Conservation (phyloP, 2,888 invertebrate genomes). For the Leptinotarsa haldemani region DNA sequence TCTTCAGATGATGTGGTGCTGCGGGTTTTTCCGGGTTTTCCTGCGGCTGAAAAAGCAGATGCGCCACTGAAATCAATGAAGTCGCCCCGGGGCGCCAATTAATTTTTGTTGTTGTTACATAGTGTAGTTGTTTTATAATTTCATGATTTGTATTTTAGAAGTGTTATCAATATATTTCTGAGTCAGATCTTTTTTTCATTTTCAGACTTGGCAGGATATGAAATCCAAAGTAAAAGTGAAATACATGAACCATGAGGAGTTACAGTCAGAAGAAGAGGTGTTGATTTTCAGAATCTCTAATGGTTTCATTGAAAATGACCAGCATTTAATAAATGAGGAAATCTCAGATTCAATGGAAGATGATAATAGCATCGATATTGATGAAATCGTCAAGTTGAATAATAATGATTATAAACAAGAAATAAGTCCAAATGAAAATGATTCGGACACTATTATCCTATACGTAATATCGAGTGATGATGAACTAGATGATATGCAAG, state of each 20-base stretch:
- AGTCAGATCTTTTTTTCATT: not conserved
- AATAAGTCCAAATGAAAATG: not conserved
- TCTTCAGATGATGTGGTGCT: too few species aligned
- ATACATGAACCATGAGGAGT: not conserved
- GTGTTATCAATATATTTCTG: too few species aligned
- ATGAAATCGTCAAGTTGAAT: not conserved
- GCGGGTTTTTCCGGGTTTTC: too few species aligned
- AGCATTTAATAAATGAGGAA: not conserved
- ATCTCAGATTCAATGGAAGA: not conserved
- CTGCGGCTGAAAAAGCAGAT: too few species aligned
- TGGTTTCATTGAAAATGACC: not conserved
- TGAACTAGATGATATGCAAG: not conserved
- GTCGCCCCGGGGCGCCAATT: too few species aligned
- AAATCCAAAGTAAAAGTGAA: not conserved
- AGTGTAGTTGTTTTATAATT: too few species aligned
- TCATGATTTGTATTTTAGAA: too few species aligned
- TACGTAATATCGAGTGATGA: not conserved
- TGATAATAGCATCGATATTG: not conserved
- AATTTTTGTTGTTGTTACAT: too few species aligned
- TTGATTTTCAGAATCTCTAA: not conserved
- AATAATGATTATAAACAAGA: not conserved
- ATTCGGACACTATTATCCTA: not conserved
- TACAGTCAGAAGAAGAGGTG: not conserved
- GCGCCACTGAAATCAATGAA: too few species aligned
- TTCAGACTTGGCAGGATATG: not conserved